Evolutionary conservation across 2,797 vertebrate genomes (phyloP).

Genomic region (Tarsius wallacei): DNA sequence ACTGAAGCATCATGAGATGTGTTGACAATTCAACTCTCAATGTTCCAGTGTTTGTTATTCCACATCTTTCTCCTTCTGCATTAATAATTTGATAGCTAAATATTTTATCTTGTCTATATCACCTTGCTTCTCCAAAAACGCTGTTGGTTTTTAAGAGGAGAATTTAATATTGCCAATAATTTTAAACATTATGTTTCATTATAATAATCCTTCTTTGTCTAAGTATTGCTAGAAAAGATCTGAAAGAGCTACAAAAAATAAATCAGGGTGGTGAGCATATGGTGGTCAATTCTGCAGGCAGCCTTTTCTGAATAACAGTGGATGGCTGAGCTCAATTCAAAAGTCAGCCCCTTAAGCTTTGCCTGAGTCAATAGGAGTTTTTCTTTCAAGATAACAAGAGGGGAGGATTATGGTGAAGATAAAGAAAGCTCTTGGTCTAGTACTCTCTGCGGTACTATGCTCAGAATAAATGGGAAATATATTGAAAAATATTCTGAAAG

Average conservation of each 20-base stretch:
- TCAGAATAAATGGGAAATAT: slow-evolving; percentile 59
- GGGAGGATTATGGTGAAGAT: slow-evolving; percentile 29
- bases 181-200: slow-evolving; percentile 23
- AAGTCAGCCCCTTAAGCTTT: slow-evolving; percentile 10
- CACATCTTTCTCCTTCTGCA: neutral
- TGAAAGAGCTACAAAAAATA: slow-evolving; percentile 45
- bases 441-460: neutral
- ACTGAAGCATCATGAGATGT: neutral
- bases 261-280: neutral
- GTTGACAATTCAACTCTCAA: neutral
- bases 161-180: slow-evolving; percentile 41
- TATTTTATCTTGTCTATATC: slow-evolving; percentile 1
- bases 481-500: slow-evolving; percentile 59
- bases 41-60: neutral
- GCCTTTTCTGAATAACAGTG: neutral
- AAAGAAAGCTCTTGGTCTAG: slow-evolving; percentile 18
- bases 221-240: slow-evolving; percentile 23
- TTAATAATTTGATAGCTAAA: neutral
- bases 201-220: neutral
- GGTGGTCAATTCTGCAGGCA: neutral
- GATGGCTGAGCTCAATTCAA: neutral
- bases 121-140: neutral
- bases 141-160: slow-evolving; percentile 8
- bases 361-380: neutral
- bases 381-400: slow-evolving; percentile 49